phyloP scores from a whole-genome alignment of 2,888 invertebrate genomes.

The Tenthredo scrophulariae region DNA sequence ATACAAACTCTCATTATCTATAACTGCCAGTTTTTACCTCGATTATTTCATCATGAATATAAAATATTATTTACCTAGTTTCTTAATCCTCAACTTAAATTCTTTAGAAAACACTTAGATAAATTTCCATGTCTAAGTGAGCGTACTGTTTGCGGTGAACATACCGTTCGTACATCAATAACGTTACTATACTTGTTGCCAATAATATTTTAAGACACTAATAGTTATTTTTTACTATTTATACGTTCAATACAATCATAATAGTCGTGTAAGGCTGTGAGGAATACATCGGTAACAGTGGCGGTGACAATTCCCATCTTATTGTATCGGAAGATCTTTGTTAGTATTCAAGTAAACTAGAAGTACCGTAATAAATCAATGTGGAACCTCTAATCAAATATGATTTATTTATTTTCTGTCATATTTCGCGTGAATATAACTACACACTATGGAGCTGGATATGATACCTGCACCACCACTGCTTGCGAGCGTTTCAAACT shows the following conservation, averaged over 20 bases:
- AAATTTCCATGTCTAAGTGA: not conserved
- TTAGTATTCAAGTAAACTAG: not conserved
- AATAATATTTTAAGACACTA: constrained; percentile 20
- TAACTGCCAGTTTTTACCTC: not conserved
- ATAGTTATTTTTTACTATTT: constrained; percentile 27
- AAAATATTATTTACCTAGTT: constrained; percentile 20
- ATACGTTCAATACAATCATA: constrained; percentile 17
- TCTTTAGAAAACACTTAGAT: constrained; percentile 3
- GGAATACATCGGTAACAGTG: constrained; percentile 15
- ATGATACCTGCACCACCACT: not conserved
- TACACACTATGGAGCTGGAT: not conserved
- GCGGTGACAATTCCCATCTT: not conserved
- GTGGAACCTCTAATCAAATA: not conserved
- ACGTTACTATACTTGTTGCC: not conserved
- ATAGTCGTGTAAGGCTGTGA: constrained; percentile 19
- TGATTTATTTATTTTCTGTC: not conserved
- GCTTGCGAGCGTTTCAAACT: not conserved
- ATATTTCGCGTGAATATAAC: not conserved
- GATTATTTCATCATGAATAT: not conserved
- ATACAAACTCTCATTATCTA: not conserved
- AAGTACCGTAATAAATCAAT: not conserved
- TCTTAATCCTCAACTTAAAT: constrained; percentile 11
- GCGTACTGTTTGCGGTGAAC: not conserved
- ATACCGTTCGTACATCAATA: not conserved
- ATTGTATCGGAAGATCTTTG: not conserved